phyloP scores from a whole-genome alignment of 2,888 invertebrate species.

The Cylloceria caligata region DNA sequence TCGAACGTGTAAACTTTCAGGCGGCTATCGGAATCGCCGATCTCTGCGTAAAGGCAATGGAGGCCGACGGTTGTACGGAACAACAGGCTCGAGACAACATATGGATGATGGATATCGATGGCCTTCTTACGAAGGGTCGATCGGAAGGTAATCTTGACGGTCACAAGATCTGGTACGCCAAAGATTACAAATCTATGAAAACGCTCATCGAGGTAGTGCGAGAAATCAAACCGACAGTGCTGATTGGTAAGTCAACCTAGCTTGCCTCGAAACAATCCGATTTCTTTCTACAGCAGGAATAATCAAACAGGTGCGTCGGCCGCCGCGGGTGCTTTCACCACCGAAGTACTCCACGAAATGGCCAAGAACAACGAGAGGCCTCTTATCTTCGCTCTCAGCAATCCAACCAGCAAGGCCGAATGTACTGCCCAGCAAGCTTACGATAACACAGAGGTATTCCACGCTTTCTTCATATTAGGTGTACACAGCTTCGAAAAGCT shows the following conservation, averaged over 20 bases:
- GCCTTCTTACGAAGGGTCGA: conserved; percentile 91
- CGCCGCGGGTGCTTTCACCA: conserved; percentile 95
- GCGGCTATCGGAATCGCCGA: conserved; percentile 97
- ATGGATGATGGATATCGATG: conserved; percentile 98
- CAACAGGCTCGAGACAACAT: conserved; percentile 94
- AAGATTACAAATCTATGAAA: conserved; percentile 92
- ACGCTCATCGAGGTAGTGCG: conserved; percentile 92
- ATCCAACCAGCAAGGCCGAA: conserved; percentile 99
- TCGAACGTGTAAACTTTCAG: conserved; percentile 83
- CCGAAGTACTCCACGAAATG: conserved; percentile 94
- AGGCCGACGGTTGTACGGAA: conserved; percentile 87
- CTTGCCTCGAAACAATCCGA: conserved; percentile 76
- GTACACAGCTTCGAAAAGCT: not conserved
- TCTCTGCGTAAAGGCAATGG: conserved; percentile 95
- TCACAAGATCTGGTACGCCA: conserved; percentile 91
- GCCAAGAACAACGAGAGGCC: conserved; percentile 94
- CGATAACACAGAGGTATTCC: conserved; percentile 92
- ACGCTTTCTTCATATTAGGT: conserved; percentile 8
- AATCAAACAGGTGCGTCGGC: conserved; percentile 93
- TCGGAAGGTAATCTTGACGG: conserved; percentile 88
- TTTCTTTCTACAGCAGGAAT: conserved; percentile 54
- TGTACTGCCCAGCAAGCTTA: conserved; percentile 99
- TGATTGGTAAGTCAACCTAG: conserved; percentile 90
- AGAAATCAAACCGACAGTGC: conserved; percentile 93
- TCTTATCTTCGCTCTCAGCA: conserved; percentile 98